Evolutionary conservation across 2,113 vertebrate species (phyloP).

Genomic region (Sylvicapra grimmia): DNA sequence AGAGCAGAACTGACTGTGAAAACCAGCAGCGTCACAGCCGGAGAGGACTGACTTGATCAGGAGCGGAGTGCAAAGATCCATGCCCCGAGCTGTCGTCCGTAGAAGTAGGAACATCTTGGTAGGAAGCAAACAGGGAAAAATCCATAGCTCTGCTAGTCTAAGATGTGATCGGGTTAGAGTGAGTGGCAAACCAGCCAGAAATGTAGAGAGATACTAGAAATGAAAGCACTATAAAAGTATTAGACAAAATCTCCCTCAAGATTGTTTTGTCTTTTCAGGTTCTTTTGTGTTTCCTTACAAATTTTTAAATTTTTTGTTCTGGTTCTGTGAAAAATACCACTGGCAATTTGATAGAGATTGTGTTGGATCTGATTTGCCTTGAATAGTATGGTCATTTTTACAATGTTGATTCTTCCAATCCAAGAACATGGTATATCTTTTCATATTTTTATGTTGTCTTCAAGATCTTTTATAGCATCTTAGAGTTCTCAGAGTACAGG

Average conservation of each 20-base stretch:
- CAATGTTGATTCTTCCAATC: not conserved
- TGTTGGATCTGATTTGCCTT: not conserved
- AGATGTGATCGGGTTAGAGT: not conserved
- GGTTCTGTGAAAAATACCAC: not conserved
- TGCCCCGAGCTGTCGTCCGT: not conserved
- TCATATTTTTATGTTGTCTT: not conserved
- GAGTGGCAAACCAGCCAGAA: not conserved
- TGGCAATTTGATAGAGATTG: not conserved
- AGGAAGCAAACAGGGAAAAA: constrained; percentile 5
- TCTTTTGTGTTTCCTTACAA: not conserved
- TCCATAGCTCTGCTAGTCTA: not conserved
- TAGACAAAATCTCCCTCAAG: not conserved
- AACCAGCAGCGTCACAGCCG: not conserved
- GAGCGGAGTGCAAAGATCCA: not conserved
- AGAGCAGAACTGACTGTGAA: not conserved
- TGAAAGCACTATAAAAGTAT: not conserved
- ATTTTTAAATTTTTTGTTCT: not conserved
- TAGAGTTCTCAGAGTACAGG: not conserved
- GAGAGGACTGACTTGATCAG: not conserved
- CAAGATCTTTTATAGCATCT: not conserved
- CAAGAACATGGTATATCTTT: no score
- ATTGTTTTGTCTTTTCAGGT: not conserved
- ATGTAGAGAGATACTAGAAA: not conserved
- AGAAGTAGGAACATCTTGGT: not conserved
- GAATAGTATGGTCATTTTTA: not conserved